Evolutionary conservation across 1,140 invertebrate species (phyloP), one percentile per base, ranked within the genome.

Genomic region (Lepidostoma basale): DNA sequence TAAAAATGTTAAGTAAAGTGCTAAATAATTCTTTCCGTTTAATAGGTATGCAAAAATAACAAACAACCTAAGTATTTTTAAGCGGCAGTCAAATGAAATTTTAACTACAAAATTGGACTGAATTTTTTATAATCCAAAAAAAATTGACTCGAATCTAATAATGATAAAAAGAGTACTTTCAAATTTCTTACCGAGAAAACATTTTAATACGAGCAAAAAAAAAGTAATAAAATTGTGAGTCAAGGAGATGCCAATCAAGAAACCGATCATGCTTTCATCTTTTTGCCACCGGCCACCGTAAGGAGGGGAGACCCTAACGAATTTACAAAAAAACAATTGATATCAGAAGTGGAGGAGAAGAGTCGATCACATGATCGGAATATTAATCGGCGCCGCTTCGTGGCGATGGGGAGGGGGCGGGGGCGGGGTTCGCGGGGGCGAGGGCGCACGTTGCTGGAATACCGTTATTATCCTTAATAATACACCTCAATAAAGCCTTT

Each of bases 261-360:
- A 59, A 59, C 30, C 54, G 52, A 49, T 69, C 54, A 45, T 62
- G 54, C 45, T 62, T 69, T 56, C 54, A 65, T 65, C 67, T 69
- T 65, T 65, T 69, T 59, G 40, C 52, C 28, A 33, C 14, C n/a
- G 67, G 59, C 20, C 56, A 62, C 42, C n/a, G 59, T 52, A 14
- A 28, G 14, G 9, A 30, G 39, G 59, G 47, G 62, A 39, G n/a
- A 59, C 69, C 63, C 40, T 62, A 70, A 62, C 63, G 69, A 70
- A 66, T 66, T 62, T 62, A 62, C 63, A 70, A 70, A 67, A 71
- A 71, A 71, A 71, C 69, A 71, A 71, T 71, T 71, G 69, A 71
- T 71, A 67, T 68, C 69, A 67, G 59, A 58, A 71, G 65, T 62
- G 18, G 44, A 56, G 8, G 44, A 63, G 60, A 71, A 67, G 60